A percentile compares a stretch with the other conserved stretches of the same genome.
These are phyloP conservation scores for Trogon melanurus DNA, from an alignment of 2,113 vertebrate species.

Conservation along the genomic window DNA sequence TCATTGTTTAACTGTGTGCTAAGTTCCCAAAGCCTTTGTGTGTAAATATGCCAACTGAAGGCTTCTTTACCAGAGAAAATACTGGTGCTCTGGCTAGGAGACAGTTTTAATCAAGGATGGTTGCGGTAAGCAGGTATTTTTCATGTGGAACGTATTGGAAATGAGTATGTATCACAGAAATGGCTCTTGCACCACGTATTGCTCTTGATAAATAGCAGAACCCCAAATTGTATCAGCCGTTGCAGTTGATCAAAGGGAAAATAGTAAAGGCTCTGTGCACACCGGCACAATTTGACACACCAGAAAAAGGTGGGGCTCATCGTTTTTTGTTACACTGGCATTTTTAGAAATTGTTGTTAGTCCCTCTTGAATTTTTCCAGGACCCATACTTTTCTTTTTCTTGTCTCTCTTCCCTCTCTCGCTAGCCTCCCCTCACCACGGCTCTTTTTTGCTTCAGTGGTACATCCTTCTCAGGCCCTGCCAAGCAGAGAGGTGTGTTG, in stretches of 20 bases:
- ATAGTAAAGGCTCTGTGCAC: neutral
- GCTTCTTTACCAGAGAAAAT: constrained; percentile 57
- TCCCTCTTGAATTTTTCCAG: neutral
- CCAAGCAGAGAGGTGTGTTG: neutral
- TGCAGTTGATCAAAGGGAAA: constrained; percentile 12
- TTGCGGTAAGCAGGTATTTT: constrained; percentile 48
- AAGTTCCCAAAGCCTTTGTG: constrained; percentile 36
- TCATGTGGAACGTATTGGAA: constrained; percentile 47
- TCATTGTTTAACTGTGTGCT: constrained; percentile 48
- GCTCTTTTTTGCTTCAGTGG: neutral
- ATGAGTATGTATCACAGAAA: constrained; percentile 49
- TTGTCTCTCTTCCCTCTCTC: neutral
- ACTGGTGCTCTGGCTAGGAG: constrained; percentile 27
- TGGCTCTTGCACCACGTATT: constrained; percentile 27
- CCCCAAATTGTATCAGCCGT: neutral
- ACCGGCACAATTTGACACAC: neutral
- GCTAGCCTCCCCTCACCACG: fast-evolving
- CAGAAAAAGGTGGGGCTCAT: neutral
- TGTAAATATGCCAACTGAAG: constrained; percentile 53
- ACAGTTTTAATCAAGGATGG: constrained; percentile 57
- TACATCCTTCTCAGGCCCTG: neutral
- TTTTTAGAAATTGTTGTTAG: neutral
- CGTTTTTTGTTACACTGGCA: neutral
- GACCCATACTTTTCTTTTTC: neutral
- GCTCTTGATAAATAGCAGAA: constrained; percentile 44